Evolutionary conservation across 2,888 invertebrate genomes (phyloP), one percentile per base, ranked within the genome.

Genomic region (Trichogramma dendrolimi): DNA sequence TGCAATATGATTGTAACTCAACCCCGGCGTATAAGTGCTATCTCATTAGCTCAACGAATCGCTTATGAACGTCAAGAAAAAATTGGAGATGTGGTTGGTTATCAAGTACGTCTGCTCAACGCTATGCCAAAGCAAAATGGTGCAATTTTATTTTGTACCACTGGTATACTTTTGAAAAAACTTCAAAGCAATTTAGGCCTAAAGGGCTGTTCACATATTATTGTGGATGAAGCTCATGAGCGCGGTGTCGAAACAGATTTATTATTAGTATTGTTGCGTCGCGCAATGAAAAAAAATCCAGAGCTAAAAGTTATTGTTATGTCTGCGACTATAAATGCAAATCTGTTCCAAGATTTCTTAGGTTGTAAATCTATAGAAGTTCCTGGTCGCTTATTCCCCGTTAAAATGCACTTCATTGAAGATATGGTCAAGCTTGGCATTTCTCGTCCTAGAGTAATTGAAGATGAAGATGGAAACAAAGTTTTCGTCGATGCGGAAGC

Each of bases 151-250:
- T 90, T 86, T 73, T 89, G 88, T 71, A 89, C 90, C 0, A 86
- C 87, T 0, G 90, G 90, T 8, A 81, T 87, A 0, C 70, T 87
- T 4, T 72, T 87, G 38, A 75, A 79, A 53, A 79, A 79, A 62
- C 61, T 84, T 40, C 80, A 81, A 65, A 62, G 62, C 4, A 80
- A 83, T 73, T 79, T 80, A 1, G 69, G 67, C 6, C 76, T 90
- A 1, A 70, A 75, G 10, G 85, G 85, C 8, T 84, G 86, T 64
- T 82, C 86, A 0, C 89, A 90, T 73, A 82, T 90, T 1, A 82
- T 90, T 54, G 79, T 90, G 60, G 90, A 91, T 73, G 90, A 91
- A 71, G 89, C 87, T 0, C 90, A 91, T 74, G 89, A 89, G 71
- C 81, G 90, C 5, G 86, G 85, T 67, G 83, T 88, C 0, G 86